Conservation (phyloP, 2,888 invertebrate species). For the Chrysotoxum bicinctum region DNA sequence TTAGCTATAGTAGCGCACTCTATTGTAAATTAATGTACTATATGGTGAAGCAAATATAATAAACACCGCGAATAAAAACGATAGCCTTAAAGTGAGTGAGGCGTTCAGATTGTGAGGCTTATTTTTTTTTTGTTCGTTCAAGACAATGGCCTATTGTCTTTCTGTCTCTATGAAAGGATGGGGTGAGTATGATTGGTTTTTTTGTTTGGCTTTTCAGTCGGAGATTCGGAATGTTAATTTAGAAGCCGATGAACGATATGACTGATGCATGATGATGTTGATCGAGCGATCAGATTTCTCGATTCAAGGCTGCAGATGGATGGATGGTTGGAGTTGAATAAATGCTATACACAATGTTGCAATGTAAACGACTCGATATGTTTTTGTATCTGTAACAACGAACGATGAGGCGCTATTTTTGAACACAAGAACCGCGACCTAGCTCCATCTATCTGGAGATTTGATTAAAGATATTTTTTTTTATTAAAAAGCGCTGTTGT, state of each 20-base stretch:
- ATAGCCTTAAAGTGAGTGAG: constrained; percentile 4
- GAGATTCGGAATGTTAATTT: constrained; percentile 59
- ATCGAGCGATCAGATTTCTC: constrained; percentile 62
- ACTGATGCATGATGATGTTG: constrained; percentile 51
- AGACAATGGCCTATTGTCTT: constrained; percentile 63
- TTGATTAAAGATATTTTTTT: constrained; percentile 14
- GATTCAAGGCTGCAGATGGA: constrained; percentile 64
- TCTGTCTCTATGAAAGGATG: neutral
- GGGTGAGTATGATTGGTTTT: constrained; percentile 24
- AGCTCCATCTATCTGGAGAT: constrained; percentile 8
- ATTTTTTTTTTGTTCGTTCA: neutral
- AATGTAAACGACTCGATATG: constrained; percentile 5
- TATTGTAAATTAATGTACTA: constrained; percentile 60
- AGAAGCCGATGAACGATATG: constrained; percentile 68
- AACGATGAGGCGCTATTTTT: neutral
- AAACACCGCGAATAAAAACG: constrained; percentile 40
- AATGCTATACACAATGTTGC: constrained; percentile 8
- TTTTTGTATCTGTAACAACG: neutral
- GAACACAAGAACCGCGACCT: neutral
- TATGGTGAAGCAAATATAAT: constrained; percentile 52
- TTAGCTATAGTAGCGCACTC: constrained; percentile 53
- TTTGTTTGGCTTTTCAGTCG: constrained; percentile 4
- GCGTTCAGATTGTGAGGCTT: constrained; percentile 24
- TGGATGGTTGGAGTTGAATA: constrained; percentile 1
- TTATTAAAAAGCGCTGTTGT: neutral